Base-by-base conservation (phyloP, 2,113 vertebrate genomes). In the Gavialis gangeticus region DNA sequence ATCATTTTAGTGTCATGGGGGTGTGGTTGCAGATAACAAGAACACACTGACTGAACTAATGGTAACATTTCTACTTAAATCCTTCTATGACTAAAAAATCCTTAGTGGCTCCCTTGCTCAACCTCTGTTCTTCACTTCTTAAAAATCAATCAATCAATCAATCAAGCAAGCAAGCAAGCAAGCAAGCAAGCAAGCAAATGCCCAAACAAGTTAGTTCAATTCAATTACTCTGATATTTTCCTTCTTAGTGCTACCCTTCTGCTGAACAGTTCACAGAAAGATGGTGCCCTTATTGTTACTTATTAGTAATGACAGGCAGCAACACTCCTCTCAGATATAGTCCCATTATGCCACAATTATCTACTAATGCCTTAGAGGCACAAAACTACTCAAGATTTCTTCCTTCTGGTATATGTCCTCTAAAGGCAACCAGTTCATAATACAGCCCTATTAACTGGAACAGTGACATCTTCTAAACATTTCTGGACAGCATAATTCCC, bases 351-450 rank as follows among this genome's bases (percentile, higher is more conserved):
- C 90, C 92, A 86, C 91, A 79, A 75, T 97, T 91, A 96, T 30
- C 88, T n/a, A 57, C 67, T 2, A 59, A 75, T 93, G 93, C 91
- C 96, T 95, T 5, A 17, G 3, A 69, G 94, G 84, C 87, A 90
- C 5, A 58, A 87, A 69, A 67, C 91, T 85, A 85, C 88, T 85
- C 83, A 28, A 67, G 78, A 77, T 46, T 4, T 87, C 93, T 87
- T 93, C 84, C 94, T 95, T 91, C 82, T 22, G 84, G 92, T 91
- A 87, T 7, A 10, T 17, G 67, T 58, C 71, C 78, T 84, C 95
- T 91, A 80, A 85, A 94, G 96, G 93, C 88, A 89, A 80, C 5
- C 73, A 60, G 78, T 89, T 97, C 93, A 96, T 96, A 97, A 95
- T 73, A 80, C 76, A 79, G 84, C 59, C 5, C 2, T 93, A 82